These are phyloP conservation scores for Eublepharis macularius DNA, from an alignment of 2,113 vertebrate genomes.

Conservation along the genomic window DNA sequence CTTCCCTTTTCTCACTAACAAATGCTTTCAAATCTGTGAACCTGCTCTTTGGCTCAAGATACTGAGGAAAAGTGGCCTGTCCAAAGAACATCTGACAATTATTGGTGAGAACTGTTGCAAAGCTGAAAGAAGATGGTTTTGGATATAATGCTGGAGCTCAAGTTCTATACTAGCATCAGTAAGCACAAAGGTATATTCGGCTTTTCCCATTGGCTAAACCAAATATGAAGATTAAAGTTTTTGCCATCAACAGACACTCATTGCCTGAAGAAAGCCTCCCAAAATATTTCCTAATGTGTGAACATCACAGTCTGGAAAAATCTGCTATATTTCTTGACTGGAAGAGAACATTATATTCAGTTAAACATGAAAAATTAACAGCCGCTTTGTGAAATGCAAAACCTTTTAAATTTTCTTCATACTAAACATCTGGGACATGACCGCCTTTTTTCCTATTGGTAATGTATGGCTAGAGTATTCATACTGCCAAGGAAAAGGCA, in stretches of 20 bases:
- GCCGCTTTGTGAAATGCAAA: slow-evolving; percentile 44
- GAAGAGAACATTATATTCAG: slow-evolving; percentile 46
- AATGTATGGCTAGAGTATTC: neutral
- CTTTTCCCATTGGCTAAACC: neutral
- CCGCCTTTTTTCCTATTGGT: neutral
- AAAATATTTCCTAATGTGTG: slow-evolving; percentile 13
- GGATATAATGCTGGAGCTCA: too few species aligned
- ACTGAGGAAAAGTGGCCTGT: neutral
- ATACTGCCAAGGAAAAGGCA: neutral
- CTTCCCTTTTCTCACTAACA: neutral
- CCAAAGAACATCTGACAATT: too few species aligned
- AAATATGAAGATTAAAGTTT: neutral
- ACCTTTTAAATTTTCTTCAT: slow-evolving; percentile 51
- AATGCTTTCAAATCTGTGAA: neutral
- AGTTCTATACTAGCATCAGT: neutral
- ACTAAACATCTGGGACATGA: neutral
- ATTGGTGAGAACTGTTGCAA: too few species aligned
- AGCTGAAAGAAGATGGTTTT: too few species aligned
- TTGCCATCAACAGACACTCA: neutral
- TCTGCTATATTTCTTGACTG: slow-evolving; percentile 37
- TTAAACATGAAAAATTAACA: slow-evolving; percentile 53
- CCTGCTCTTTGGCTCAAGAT: neutral
- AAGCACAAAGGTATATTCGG: neutral
- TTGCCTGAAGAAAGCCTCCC: neutral
- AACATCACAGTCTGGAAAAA: slow-evolving; percentile 1